Conservation (phyloP, 2,888 invertebrate species). For the Cyaniris semiargus region DNA sequence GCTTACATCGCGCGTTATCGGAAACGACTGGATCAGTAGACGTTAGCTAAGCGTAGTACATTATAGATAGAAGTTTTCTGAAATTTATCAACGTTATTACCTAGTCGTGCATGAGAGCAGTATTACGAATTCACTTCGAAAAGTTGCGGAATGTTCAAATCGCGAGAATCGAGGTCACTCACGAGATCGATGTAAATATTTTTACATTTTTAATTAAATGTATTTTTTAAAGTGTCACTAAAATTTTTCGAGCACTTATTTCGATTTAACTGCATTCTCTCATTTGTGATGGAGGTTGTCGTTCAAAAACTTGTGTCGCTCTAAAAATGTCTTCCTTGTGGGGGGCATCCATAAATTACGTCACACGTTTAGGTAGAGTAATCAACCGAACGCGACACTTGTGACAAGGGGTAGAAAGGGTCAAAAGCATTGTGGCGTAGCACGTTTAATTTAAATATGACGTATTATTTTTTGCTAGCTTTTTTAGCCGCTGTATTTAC, state of each 20-base stretch:
- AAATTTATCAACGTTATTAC: constrained; percentile 78
- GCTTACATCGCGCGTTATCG: not conserved
- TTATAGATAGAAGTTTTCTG: constrained; percentile 74
- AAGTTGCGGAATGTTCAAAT: not conserved
- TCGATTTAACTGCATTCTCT: constrained; percentile 59
- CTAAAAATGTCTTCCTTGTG: constrained; percentile 68
- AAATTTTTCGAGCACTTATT: constrained; percentile 61
- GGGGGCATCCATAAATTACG: not conserved
- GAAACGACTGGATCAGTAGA: constrained; percentile 37
- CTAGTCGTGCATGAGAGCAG: constrained; percentile 64
- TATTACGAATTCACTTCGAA: constrained; percentile 46
- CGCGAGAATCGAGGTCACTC: not conserved
- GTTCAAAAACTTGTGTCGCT: constrained; percentile 66
- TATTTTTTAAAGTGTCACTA: constrained; percentile 67
- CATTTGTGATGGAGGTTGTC: constrained; percentile 38
- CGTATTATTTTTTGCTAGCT: too few relatives aligned
- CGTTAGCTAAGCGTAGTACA: constrained; percentile 49
- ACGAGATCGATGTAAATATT: constrained; percentile 64
- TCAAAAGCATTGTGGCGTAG: too few relatives aligned
- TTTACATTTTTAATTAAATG: constrained; percentile 68
- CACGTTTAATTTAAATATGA: too few relatives aligned
- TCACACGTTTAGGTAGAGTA: not conserved
- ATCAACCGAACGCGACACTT: too few relatives aligned
- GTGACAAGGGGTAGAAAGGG: too few relatives aligned
- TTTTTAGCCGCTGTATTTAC: too few relatives aligned